Base-by-base conservation (phyloP, 2,113 vertebrate species). In the Irena cyanogastra region DNA sequence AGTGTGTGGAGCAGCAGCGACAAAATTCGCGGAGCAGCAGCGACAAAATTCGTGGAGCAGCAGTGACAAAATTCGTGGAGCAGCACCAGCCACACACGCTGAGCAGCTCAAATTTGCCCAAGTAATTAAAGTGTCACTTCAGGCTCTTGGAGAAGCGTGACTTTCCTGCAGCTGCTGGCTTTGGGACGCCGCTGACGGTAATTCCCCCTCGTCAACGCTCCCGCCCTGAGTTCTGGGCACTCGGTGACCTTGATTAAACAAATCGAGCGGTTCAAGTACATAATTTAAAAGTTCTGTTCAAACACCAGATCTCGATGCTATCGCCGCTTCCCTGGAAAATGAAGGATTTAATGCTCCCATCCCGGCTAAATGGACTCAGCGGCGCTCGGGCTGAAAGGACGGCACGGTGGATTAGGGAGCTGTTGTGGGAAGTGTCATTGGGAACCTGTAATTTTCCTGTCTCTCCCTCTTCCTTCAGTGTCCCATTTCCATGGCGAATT, bases 291-390 rank as follows among this genome's bases (percentile, higher is more conserved):
- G 86, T 89, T 84, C 94, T 95, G 93, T 72, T 96, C 94, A 86
- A 96, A 95, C 95, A 95, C 20, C 64, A 3, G 77, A 69, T 86
- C 92, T 81, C n/a, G 86, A 92, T 92, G 82, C 2, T 7, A 66
- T 78, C 35, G 7, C 61, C 14, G 74, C 88, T 90, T 89, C 86
- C 91, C 88, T 66, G 83, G 76, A 75, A 96, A 97, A 95, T 79
- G 63, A 78, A 39, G 93, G 90, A 96, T 97, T 96, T 95, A 95
- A 95, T 12, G 91, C 94, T 97, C 69, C 74, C 65, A 18, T 79
- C 78, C 60, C 50, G 17, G 75, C 81, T 78, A 78, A 87, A 93
- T 78, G 96, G 94, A 71, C 91, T 87, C 49, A 15, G 47, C 3
- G 7, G 41, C 0, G 26, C 39, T 63, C 2, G 13, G 83, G 66